Conservation (phyloP, 2,888 invertebrate genomes). For the Lacanobia oleracea region DNA sequence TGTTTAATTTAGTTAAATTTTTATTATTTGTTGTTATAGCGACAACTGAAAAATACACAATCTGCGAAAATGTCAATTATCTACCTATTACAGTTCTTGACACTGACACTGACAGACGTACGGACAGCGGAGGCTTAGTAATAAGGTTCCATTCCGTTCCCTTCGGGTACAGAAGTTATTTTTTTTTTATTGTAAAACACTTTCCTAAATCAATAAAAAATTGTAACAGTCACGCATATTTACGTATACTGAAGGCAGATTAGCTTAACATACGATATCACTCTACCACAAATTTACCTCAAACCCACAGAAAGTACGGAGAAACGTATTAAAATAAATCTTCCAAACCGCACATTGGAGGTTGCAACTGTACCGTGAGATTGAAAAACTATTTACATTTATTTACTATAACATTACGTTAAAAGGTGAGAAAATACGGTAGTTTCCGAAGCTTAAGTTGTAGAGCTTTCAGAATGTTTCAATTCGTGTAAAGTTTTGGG, state of each 20-base stretch:
- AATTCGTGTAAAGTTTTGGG: constrained; percentile 60
- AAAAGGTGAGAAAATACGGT: constrained; percentile 60
- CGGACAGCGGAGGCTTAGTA: too few species aligned
- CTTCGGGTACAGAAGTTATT: too few species aligned
- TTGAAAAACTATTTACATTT: constrained; percentile 65
- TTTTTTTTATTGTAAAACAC: too few species aligned
- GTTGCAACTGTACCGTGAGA: constrained; percentile 47
- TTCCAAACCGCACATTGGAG: constrained; percentile 52
- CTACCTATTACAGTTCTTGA: too few species aligned
- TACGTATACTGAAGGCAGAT: constrained; percentile 20
- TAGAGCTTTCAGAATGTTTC: constrained; percentile 57
- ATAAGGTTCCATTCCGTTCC: too few species aligned
- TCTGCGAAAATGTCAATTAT: too few species aligned
- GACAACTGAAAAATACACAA: too few species aligned
- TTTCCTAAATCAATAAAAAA: constrained; percentile 10
- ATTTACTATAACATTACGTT: constrained; percentile 26
- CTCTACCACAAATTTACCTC: constrained; percentile 42
- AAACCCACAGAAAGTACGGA: constrained; percentile 28
- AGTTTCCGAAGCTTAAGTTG: constrained; percentile 56
- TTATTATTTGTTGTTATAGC: too few species aligned
- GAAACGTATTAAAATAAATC: constrained; percentile 60
- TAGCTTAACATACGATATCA: constrained; percentile 34
- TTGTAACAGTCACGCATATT: neutral
- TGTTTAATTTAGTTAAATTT: too few species aligned
- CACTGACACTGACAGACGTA: too few species aligned